Evolutionary conservation across 2,888 invertebrate species (phyloP).

Genomic region (Phyllotreta striolata): DNA sequence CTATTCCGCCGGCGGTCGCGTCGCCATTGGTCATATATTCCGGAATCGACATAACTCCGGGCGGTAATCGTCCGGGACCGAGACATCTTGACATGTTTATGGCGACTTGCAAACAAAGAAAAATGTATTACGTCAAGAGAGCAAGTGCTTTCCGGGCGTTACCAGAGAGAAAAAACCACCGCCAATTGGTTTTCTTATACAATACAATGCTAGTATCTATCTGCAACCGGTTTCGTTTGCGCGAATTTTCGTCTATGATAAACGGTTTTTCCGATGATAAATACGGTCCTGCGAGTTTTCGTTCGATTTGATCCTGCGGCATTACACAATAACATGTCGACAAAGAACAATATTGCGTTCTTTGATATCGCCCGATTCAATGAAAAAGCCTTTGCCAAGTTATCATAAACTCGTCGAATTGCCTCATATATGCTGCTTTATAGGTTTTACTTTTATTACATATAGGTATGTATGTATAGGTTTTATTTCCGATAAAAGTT

Average conservation of each 20-base stretch:
- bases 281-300: neutral
- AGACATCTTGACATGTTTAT: slow-evolving; percentile 46
- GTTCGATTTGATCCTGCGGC: neutral
- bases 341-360: slow-evolving; percentile 14
- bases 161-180: slow-evolving; percentile 5
- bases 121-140: slow-evolving; percentile 16
- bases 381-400: slow-evolving; percentile 8
- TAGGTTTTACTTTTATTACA: too few relatives aligned
- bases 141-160: slow-evolving; percentile 19
- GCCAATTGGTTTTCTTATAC: slow-evolving; percentile 6
- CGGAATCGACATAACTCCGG: slow-evolving; percentile 41
- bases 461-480: too few relatives aligned
- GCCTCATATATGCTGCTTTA: slow-evolving; percentile 8
- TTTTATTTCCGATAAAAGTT: too few relatives aligned
- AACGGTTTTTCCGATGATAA: too few relatives aligned
- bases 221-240: too few relatives aligned
- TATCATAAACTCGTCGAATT: slow-evolving; percentile 16
- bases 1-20: slow-evolving; percentile 33
- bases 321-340: slow-evolving; percentile 2
- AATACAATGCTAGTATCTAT: neutral
- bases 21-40: slow-evolving; percentile 39
- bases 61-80: slow-evolving; percentile 42
- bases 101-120: slow-evolving; percentile 39
- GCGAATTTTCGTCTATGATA: too few relatives aligned
- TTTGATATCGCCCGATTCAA: slow-evolving; percentile 8